Base-by-base conservation (phyloP, 1,140 invertebrate genomes). In the Ruditapes philippinarum region DNA sequence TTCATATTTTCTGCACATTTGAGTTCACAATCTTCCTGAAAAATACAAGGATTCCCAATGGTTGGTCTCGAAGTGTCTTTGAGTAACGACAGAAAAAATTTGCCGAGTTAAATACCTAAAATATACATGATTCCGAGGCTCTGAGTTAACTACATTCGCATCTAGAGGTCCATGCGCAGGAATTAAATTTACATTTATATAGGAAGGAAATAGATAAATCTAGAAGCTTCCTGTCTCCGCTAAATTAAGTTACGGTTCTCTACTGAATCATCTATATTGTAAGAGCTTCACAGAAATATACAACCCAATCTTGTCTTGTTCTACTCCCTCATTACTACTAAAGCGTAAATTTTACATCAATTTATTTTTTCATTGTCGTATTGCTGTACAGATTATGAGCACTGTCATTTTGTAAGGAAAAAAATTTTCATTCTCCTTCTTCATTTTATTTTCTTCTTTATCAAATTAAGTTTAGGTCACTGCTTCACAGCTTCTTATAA, bases 151-250 rank as follows among this genome's bases (percentile, higher is more conserved):
- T 14, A 1, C 28, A 38, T n/a, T 78, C 49, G 25, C 74, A 78
- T 36, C 3, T 17, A 40, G 28, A 54, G 28, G n/a, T 78, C 74
- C 45, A 36, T 51, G 74, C 14, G 62, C 38, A 84, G 68, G 82
- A 84, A 84, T 84, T 84, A 84, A 84, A 84, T 84, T 84, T 84
- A 84, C 62, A 84, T 84, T 73, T 84, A 84, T 84, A 84, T 84
- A 84, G 82, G 62, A 54, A 25, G 14, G 65, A 84, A 84, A 84
- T 84, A 84, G 82, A 84, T 84, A 84, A 84, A 84, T 70, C 82
- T 70, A 33, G 62, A 74, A 49, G 22, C 12, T 70, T 51, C 62
- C 68, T 54, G 82, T n/a, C n/a, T 19, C 38, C 19, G 40, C 31
- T 68, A 73, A 84, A 84, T 84, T 73, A 65, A 84, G 82, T 84